Base-by-base conservation (phyloP, 2,113 vertebrate species). In the Porphyrio hochstetteri region DNA sequence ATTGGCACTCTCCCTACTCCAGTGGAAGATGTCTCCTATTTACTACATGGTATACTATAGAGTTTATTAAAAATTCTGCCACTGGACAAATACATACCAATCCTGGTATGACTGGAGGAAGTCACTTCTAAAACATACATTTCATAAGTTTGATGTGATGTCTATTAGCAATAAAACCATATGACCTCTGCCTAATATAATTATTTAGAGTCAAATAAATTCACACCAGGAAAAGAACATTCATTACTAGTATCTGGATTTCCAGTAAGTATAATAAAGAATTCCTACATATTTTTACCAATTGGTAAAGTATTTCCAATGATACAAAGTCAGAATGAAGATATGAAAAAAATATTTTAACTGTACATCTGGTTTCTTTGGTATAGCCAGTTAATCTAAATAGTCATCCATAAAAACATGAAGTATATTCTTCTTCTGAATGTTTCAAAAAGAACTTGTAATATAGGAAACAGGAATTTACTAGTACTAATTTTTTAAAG, bases 21-120 rank as follows among this genome's bases (percentile, higher is more conserved):
- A 4, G 21, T 44, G 23, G 4, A 65, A 15, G n/a, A 76, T 29
- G 19, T 7, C 8, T 80, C 57, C 29, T 13, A 56, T 35, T 46
- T 6, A 60, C 1, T 12, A 17, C 13, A 20, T 0, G 48, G 7
- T 15, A 82, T 25, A n/a, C 38, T 18, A 25, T 5, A 40, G 2
- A 86, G 31, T 5, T 61, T 25, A 61, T 50, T 65, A 52, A 9
- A 85, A 72, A 87, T 72, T 48, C 44, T 91, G 35, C 53, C 18
- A 72, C 38, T 40, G 36, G 33, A 76, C 31, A 82, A 74, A 65
- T 8, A 35, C 3, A 55, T 35, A 42, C 10, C 25, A 63, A 27
- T 18, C 7, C 40, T 16, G 4, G 9, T 42, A 42, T 5, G 70
- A 31, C 11, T 14, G 12, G 16, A 9, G 5, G 12, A 90, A 93